Percentiles rank a stretch among this genome's conserved stretches.
Conservation (phyloP, 2,797 vertebrate species). For the Cichlasoma orientale region DNA sequence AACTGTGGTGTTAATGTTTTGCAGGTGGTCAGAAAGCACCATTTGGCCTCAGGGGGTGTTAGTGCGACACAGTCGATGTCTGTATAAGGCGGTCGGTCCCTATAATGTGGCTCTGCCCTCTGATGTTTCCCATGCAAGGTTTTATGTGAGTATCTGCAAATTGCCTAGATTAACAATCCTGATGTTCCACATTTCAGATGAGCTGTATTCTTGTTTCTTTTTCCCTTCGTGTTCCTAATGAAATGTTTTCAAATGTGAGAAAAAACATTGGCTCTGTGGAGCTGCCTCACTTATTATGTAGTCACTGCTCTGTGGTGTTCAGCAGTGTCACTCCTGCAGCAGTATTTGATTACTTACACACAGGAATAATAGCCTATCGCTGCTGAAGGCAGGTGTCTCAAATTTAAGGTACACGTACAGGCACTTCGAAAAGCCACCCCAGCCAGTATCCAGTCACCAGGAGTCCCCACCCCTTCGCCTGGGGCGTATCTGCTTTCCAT, state of each 20-base stretch:
- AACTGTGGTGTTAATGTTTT: slow-evolving; percentile 45
- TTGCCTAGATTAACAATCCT: not conserved
- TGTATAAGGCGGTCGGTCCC: slow-evolving; percentile 95
- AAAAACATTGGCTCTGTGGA: not conserved
- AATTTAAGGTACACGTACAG: not conserved
- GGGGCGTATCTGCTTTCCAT: not conserved
- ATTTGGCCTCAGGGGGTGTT: slow-evolving; percentile 98
- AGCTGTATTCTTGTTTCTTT: not conserved
- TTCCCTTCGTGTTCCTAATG: not conserved
- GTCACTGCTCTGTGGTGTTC: not conserved
- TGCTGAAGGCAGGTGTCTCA: not conserved
- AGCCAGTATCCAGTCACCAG: not conserved
- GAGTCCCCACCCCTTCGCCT: not conserved
- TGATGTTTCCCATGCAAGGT: slow-evolving; percentile 96
- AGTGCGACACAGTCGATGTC: slow-evolving; percentile 94
- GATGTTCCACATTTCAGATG: not conserved
- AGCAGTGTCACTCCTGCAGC: not conserved
- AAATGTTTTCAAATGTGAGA: not conserved
- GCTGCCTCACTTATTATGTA: not conserved
- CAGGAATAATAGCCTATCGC: not conserved
- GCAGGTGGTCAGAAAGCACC: slow-evolving; percentile 96
- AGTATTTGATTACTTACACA: not conserved
- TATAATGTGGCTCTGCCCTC: slow-evolving; percentile 98
- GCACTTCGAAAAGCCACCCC: not conserved
- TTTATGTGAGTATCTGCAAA: slow-evolving; percentile 90